Percentiles rank a stretch among this genome's conserved stretches.
Evolutionary conservation across 2,113 vertebrate genomes (phyloP).

Genomic region (Gambusia affinis): DNA sequence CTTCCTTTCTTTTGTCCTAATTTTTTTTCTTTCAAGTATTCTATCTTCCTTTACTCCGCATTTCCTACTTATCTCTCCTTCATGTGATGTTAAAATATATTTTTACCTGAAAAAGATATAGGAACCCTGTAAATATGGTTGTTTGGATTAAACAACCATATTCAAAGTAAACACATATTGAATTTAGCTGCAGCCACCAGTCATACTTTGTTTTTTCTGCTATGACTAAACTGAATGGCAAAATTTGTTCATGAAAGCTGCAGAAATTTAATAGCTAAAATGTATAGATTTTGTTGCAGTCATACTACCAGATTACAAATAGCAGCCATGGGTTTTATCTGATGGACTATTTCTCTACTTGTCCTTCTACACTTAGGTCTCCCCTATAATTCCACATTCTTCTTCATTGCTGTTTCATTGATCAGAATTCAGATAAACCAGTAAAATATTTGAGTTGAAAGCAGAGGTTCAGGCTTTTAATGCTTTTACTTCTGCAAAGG

Average conservation of each 20-base stretch:
- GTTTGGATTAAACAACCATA: no score
- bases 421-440: conserved; percentile 43
- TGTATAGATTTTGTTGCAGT: no score
- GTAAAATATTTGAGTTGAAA: background rate
- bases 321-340: background rate
- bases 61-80: background rate
- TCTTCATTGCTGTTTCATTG: conserved; percentile 28
- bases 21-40: background rate
- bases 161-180: no score
- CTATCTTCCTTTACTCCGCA: background rate
- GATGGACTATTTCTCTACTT: background rate
- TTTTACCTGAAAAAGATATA: no score
- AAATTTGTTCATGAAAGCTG: no score
- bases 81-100: no score
- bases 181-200: no score
- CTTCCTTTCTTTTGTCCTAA: background rate
- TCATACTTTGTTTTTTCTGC: no score
- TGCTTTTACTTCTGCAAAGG: background rate
- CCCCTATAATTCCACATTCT: conserved; percentile 42
- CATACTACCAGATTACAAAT: no score
- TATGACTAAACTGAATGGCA: no score
- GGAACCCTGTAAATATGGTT: no score
- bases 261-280: no score
- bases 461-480: background rate
- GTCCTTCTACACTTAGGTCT: background rate